phyloP scores from a whole-genome alignment of 2,888 invertebrate species.

The Drosophila aldrichi region DNA sequence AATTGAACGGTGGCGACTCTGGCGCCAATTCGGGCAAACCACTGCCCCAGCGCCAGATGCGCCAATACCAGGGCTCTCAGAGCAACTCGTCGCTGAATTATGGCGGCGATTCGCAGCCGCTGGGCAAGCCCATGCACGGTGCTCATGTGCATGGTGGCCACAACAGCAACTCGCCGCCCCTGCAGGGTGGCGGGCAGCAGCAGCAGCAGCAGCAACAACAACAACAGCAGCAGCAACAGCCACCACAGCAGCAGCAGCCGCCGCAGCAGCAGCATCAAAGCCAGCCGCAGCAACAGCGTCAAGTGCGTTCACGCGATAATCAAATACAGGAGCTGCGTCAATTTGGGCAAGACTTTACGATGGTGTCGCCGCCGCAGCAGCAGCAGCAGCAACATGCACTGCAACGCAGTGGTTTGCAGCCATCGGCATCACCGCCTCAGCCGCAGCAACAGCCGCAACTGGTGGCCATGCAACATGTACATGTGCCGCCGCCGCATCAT shows the following conservation, averaged over 20 bases:
- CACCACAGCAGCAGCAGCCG: constrained; percentile 39
- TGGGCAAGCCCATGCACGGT: constrained; percentile 79
- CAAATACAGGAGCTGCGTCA: constrained; percentile 89
- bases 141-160: constrained; percentile 78
- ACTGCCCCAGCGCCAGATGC: constrained; percentile 82
- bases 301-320: constrained; percentile 82
- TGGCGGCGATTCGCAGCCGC: constrained; percentile 61
- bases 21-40: constrained; percentile 79
- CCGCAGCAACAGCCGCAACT: constrained; percentile 75
- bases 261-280: constrained; percentile 46
- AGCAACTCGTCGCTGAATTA: constrained; percentile 80
- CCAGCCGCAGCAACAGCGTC: constrained; percentile 71
- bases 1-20: constrained; percentile 84
- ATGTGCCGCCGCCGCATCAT: constrained; percentile 63
- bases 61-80: constrained; percentile 82
- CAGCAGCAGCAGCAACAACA: constrained; percentile 51
- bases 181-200: constrained; percentile 67
- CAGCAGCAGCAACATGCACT: constrained; percentile 73
- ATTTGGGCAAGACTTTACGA: constrained; percentile 91
- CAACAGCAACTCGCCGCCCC: constrained; percentile 79
- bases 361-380: constrained; percentile 78
- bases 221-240: constrained; percentile 36
- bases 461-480: constrained; percentile 58
- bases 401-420: constrained; percentile 61
- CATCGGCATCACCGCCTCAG: constrained; percentile 56